Evolutionary conservation across 2,113 vertebrate species (phyloP).

Genomic region (Reinhardtius hippoglossoides): DNA sequence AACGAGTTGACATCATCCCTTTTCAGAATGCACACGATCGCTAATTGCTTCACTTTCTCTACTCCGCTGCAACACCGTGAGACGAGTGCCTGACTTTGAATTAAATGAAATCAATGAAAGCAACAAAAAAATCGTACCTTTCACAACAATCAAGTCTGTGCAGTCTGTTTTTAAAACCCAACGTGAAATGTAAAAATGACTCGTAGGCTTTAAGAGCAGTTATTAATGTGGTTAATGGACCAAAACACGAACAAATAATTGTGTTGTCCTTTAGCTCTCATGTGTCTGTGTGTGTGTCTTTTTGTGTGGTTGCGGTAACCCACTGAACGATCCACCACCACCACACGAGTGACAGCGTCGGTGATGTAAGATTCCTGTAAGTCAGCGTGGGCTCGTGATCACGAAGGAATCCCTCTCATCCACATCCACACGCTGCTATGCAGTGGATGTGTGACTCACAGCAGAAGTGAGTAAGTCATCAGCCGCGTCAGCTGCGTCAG

Average conservation of each 20-base stretch:
- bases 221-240: constrained; percentile 1
- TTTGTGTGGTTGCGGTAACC: constrained; percentile 4
- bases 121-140: too few relatives aligned
- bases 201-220: background rate
- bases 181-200: background rate
- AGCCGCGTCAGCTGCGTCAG: constrained; percentile 15
- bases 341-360: constrained; percentile 1
- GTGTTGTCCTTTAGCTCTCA: background rate
- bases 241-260: constrained; percentile 10
- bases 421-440: background rate
- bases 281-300: background rate
- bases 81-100: too few relatives aligned
- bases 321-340: background rate
- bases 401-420: constrained; percentile 25
- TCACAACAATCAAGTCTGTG: too few relatives aligned
- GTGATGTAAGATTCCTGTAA: constrained; percentile 31
- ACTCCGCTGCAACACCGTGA: too few relatives aligned
- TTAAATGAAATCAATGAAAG: too few relatives aligned
- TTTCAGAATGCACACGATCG: too few relatives aligned
- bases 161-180: background rate
- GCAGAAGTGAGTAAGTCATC: constrained; percentile 34
- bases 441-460: constrained; percentile 36
- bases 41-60: too few relatives aligned
- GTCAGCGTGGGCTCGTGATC: constrained; percentile 27
- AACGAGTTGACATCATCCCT: too few relatives aligned